phyloP scores from a whole-genome alignment of 1,140 invertebrate species.

The Drosophila burlai region DNA sequence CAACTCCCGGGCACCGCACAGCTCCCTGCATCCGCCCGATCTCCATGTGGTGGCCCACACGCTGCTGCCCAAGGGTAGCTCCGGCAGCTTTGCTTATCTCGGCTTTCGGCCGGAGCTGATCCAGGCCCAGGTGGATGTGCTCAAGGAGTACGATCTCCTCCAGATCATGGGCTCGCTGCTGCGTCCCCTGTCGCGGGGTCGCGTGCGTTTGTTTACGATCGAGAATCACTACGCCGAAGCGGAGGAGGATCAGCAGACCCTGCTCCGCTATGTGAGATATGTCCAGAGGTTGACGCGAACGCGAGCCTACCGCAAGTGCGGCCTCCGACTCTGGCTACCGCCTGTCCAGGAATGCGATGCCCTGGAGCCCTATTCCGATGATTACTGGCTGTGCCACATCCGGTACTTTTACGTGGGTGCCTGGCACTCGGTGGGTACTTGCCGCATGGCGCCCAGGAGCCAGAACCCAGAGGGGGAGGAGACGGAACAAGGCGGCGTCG shows the following conservation, averaged over 20 bases:
- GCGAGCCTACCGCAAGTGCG: conserved; percentile 85
- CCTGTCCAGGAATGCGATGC: conserved; percentile 83
- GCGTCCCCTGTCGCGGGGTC: conserved; percentile 85
- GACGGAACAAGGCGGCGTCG: conserved; percentile 86
- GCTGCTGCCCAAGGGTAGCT: conserved; percentile 75
- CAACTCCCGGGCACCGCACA: conserved; percentile 57
- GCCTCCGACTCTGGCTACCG: conserved; percentile 83
- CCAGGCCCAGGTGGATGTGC: conserved; percentile 64
- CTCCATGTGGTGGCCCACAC: conserved; percentile 72
- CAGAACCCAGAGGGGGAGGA: conserved; percentile 51
- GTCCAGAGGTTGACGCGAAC: conserved; percentile 85
- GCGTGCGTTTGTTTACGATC: conserved; percentile 86
- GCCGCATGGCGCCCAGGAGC: conserved; percentile 89
- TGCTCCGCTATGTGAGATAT: conserved; percentile 89
- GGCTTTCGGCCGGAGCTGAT: conserved; percentile 78
- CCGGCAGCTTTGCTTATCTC: conserved; percentile 60
- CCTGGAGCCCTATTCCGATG: conserved; percentile 85
- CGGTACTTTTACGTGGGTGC: conserved; percentile 87
- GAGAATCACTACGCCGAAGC: conserved; percentile 92
- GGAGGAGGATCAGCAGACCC: conserved; percentile 88
- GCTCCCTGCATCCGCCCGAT: conserved; percentile 53
- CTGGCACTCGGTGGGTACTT: conserved; percentile 90
- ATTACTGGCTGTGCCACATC: conserved; percentile 89
- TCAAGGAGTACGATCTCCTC: conserved; percentile 81
- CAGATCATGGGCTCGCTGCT: conserved; percentile 85